Conservation (phyloP, 2,113 vertebrate species). For the Hyaena hyaena region DNA sequence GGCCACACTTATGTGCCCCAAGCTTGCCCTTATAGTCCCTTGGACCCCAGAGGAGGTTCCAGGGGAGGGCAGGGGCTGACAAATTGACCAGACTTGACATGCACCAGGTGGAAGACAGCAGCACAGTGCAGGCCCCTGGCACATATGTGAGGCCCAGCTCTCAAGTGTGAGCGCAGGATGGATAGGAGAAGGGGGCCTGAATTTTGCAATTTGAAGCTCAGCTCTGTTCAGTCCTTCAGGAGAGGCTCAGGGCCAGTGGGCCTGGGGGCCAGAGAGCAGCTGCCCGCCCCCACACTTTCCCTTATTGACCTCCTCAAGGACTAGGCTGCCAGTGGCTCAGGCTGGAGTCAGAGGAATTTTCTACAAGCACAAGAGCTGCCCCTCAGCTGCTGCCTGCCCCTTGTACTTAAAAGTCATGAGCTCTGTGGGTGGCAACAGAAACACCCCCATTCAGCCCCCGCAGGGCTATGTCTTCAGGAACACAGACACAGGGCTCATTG, state of each 20-base stretch:
- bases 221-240: not conserved
- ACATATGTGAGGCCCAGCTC: not conserved
- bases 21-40: not conserved
- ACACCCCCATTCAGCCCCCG: constrained; percentile 57
- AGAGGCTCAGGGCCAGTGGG: not conserved
- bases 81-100: not conserved
- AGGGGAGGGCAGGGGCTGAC: not conserved
- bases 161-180: not conserved
- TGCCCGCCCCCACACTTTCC: not conserved
- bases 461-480: constrained; percentile 35
- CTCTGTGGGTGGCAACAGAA: constrained; percentile 61
- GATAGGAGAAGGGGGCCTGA: not conserved
- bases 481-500: constrained; percentile 77
- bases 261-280: not conserved
- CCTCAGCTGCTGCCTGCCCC: constrained; percentile 19
- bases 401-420: constrained; percentile 73
- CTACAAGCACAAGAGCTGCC: not conserved
- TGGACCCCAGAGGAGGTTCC: not conserved
- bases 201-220: not conserved
- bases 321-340: not conserved
- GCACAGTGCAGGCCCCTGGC: not conserved
- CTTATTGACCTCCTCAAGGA: not conserved
- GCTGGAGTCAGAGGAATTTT: constrained; percentile 48
- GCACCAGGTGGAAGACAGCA: not conserved
- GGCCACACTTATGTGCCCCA: not conserved